A percentile compares a stretch with the other conserved stretches of the same genome.
These are phyloP conservation scores for Piprites chloris DNA, from an alignment of 2,113 vertebrate species.

Conservation along the genomic window DNA sequence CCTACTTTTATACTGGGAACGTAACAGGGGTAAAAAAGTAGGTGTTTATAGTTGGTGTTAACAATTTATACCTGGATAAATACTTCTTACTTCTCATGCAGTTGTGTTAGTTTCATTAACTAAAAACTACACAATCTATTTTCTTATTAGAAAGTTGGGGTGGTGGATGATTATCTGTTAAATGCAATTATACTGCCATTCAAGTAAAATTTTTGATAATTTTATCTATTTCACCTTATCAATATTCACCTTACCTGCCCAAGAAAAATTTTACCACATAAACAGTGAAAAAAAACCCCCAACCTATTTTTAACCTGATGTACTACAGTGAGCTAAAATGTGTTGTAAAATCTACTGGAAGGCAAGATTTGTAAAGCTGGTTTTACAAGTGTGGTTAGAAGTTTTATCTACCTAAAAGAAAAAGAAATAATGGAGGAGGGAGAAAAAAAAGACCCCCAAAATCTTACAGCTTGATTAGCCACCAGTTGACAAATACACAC, in stretches of 20 bases:
- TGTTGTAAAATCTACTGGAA: neutral
- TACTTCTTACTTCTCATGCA: slow-evolving; percentile 45
- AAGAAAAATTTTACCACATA: neutral
- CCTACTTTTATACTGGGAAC: slow-evolving; percentile 55
- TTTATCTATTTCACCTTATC: neutral
- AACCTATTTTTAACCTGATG: neutral
- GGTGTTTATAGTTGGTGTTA: slow-evolving; percentile 28
- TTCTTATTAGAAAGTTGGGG: neutral
- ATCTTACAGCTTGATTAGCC: neutral
- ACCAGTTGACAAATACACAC: neutral
- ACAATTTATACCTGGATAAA: slow-evolving; percentile 34
- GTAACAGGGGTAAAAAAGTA: slow-evolving; percentile 30
- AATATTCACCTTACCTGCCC: neutral
- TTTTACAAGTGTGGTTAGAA: neutral
- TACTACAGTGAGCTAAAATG: neutral
- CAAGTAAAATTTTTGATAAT: neutral
- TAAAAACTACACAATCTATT: slow-evolving; percentile 5
- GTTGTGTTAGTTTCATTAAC: slow-evolving; percentile 51
- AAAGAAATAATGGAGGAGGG: neutral
- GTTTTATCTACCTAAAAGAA: neutral
- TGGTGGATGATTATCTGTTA: slow-evolving; percentile 5
- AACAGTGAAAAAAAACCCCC: neutral
- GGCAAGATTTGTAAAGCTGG: neutral
- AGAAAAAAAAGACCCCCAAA: neutral
- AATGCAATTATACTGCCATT: slow-evolving; percentile 39